A percentile compares a stretch with the other conserved stretches of the same genome.
Conservation (phyloP, 2,113 vertebrate genomes). For the Lepisosteus osseus region DNA sequence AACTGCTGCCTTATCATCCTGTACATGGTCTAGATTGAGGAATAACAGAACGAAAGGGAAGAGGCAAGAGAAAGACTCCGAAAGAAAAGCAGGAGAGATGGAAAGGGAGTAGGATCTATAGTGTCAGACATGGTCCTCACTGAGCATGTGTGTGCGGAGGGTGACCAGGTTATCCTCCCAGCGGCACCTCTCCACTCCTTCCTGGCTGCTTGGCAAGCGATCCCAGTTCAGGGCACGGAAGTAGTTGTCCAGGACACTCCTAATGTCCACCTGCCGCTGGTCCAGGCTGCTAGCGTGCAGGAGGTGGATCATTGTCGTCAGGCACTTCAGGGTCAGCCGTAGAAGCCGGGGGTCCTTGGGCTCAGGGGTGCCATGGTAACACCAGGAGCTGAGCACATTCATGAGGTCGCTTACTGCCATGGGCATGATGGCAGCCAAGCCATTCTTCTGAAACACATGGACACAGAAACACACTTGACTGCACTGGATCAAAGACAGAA, state of each 20-base stretch:
- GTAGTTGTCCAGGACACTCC: constrained; percentile 77
- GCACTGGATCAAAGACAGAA: not conserved
- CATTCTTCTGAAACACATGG: constrained; percentile 71
- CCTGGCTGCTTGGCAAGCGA: constrained; percentile 48
- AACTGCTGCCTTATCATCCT: not conserved
- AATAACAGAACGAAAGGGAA: not conserved
- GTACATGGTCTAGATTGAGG: no score
- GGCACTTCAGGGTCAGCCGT: constrained; percentile 57
- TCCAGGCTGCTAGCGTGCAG: constrained; percentile 78
- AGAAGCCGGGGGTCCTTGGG: constrained; percentile 50
- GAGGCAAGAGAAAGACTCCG: not conserved
- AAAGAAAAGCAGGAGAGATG: not conserved
- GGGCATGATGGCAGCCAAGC: constrained; percentile 72
- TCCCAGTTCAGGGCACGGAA: constrained; percentile 88
- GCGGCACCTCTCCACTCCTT: constrained; percentile 33
- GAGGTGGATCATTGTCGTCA: constrained; percentile 81
- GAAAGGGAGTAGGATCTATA: not conserved
- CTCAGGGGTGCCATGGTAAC: constrained; percentile 29
- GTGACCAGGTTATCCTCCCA: constrained; percentile 73
- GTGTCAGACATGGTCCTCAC: constrained; percentile 55
- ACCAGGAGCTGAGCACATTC: constrained; percentile 68
- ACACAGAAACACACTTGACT: not conserved
- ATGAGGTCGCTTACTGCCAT: constrained; percentile 76
- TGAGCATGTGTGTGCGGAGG: constrained; percentile 85
- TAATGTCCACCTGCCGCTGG: constrained; percentile 75